These are phyloP conservation scores for Synergus japonicus DNA, from an alignment of 2,888 invertebrate genomes.

Conservation along the genomic window DNA sequence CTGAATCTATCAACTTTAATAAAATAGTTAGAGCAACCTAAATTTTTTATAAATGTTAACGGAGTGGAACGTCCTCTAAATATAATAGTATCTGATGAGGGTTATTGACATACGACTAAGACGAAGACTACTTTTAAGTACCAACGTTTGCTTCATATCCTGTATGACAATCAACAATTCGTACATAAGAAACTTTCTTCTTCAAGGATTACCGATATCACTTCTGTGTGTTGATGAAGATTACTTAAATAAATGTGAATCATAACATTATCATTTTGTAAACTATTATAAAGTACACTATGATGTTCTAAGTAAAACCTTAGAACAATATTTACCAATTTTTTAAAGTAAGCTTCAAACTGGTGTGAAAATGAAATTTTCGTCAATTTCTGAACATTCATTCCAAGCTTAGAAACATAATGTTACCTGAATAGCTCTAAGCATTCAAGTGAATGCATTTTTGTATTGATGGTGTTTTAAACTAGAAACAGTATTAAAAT, in stretches of 20 bases:
- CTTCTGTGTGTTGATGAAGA: not conserved
- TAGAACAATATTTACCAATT: not conserved
- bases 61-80: slow-evolving; percentile 6
- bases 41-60: not conserved
- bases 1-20: not conserved
- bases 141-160: slow-evolving; percentile 5
- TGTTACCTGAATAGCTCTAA: no score
- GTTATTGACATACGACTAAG: not conserved
- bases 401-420: no score
- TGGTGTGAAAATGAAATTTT: no score
- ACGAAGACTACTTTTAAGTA: not conserved
- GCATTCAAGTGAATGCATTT: no score
- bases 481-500: no score
- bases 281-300: not conserved
- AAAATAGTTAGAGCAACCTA: not conserved
- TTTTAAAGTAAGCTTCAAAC: no score
- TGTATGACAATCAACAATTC: not conserved
- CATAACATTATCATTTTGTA: not conserved
- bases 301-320: not conserved
- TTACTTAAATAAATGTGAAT: not conserved
- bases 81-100: not conserved
- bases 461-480: no score
- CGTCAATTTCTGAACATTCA: no score
- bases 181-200: slow-evolving; percentile 1
- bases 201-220: not conserved